These are phyloP conservation scores for Drosophila anomalata DNA, from an alignment of 2,888 invertebrate genomes.

Conservation along the genomic window DNA sequence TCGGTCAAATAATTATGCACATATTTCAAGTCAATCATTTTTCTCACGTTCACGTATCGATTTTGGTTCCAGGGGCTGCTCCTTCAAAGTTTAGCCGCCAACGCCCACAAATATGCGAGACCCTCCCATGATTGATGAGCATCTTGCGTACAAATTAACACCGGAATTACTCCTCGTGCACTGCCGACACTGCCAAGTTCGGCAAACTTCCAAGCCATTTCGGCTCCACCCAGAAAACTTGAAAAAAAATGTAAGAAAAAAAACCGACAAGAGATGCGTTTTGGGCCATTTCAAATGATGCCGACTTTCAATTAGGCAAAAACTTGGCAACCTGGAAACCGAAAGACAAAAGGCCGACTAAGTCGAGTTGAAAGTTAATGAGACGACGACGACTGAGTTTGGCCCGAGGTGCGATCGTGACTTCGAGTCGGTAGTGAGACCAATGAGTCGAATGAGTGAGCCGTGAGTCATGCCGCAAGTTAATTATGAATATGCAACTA, in stretches of 20 bases:
- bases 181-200: conserved; percentile 17
- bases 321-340: conserved; percentile 42
- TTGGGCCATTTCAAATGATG: conserved; percentile 64
- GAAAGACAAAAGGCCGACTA: conserved; percentile 52
- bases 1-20: conserved; percentile 1
- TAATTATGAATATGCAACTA: conserved; percentile 81
- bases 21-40: conserved; percentile 25
- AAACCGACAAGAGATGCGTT: conserved; percentile 54
- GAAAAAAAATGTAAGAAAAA: conserved; percentile 3
- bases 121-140: conserved; percentile 78
- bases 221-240: conserved; percentile 56
- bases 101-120: conserved; percentile 65
- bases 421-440: conserved; percentile 5
- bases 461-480: conserved; percentile 62
- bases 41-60: conserved; percentile 49
- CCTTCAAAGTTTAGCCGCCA: conserved; percentile 71
- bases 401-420: conserved; percentile 40
- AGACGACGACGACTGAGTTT: conserved; percentile 68
- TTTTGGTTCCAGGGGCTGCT: conserved; percentile 45
- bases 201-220: conserved; percentile 38
- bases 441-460: conserved; percentile 8
- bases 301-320: conserved; percentile 76
- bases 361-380: conserved; percentile 63
- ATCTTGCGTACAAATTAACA: conserved; percentile 78
- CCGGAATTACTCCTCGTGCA: conserved; percentile 80